Conservation (phyloP, 2,113 vertebrate genomes). For the Diphyllodes magnificus region DNA sequence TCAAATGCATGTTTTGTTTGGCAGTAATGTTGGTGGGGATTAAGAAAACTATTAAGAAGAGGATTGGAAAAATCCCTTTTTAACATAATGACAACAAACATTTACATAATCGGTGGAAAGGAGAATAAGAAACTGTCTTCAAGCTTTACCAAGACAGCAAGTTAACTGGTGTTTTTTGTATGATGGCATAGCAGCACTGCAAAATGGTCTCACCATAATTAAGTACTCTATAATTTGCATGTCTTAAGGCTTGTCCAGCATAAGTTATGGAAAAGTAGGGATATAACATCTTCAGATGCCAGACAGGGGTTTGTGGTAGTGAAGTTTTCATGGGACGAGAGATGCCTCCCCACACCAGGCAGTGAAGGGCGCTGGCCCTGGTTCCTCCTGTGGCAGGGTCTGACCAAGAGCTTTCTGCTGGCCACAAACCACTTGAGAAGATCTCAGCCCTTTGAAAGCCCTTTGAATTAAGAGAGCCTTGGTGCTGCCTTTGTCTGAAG, state of each 20-base stretch:
- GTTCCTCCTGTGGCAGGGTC: not conserved
- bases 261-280: not conserved
- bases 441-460: not conserved
- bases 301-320: not conserved
- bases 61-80: not conserved
- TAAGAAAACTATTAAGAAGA: not conserved
- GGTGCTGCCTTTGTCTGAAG: not conserved
- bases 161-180: not conserved
- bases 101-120: not conserved
- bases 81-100: not conserved
- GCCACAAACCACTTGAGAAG: not conserved
- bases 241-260: not conserved
- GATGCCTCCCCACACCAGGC: rapidly evolving
- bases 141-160: not conserved
- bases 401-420: not conserved
- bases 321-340: not conserved
- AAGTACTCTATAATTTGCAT: not conserved
- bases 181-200: not conserved
- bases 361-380: rapidly evolving
- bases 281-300: not conserved
- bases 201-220: not conserved
- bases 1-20: not conserved
- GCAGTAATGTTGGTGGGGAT: not conserved
- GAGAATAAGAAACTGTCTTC: not conserved
- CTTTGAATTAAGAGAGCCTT: not conserved